These are phyloP conservation scores for Callosobruchus maculatus DNA, from an alignment of 2,888 invertebrate genomes.

Conservation along the genomic window DNA sequence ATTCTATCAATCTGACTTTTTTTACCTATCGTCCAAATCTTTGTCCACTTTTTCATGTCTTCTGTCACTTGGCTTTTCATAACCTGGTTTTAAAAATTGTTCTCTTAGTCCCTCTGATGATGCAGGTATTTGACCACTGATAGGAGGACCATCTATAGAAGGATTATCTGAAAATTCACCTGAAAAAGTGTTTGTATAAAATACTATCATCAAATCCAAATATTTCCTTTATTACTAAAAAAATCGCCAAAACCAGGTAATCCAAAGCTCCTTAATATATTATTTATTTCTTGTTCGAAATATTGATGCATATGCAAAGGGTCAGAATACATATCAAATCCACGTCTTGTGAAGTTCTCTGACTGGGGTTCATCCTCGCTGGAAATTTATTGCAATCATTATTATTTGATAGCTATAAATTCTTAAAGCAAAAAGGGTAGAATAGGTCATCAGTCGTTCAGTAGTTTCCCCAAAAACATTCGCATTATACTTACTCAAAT, in stretches of 20 bases:
- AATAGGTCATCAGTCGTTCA: not conserved
- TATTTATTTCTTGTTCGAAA: slow-evolving; percentile 60
- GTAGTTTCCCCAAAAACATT: not conserved
- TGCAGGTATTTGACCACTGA: slow-evolving; percentile 5
- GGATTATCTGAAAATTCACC: slow-evolving; percentile 15
- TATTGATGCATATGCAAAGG: slow-evolving; percentile 59
- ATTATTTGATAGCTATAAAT: slow-evolving; percentile 2
- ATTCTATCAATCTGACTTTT: not conserved
- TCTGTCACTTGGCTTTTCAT: slow-evolving; percentile 31
- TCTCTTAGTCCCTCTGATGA: slow-evolving; percentile 46
- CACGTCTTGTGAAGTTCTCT: slow-evolving; percentile 11
- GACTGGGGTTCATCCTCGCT: slow-evolving; percentile 5
- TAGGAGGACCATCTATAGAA: slow-evolving; percentile 11
- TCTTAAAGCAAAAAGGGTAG: too few species aligned
- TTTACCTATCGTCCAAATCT: slow-evolving; percentile 31
- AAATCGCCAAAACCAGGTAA: slow-evolving; percentile 20
- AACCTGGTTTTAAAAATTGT: slow-evolving; percentile 55
- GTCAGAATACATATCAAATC: slow-evolving; percentile 57
- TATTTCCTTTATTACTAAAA: too few species aligned
- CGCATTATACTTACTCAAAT: not conserved
- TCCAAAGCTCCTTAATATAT: slow-evolving; percentile 54
- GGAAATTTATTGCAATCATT: not conserved
- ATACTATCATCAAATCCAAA: too few species aligned
- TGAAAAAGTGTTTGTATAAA: too few species aligned
- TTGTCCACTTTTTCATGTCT: slow-evolving; percentile 31